Evolutionary conservation across 2,797 vertebrate genomes (phyloP), one percentile per base, ranked within the genome.

Genomic region (Hydrophis major): DNA sequence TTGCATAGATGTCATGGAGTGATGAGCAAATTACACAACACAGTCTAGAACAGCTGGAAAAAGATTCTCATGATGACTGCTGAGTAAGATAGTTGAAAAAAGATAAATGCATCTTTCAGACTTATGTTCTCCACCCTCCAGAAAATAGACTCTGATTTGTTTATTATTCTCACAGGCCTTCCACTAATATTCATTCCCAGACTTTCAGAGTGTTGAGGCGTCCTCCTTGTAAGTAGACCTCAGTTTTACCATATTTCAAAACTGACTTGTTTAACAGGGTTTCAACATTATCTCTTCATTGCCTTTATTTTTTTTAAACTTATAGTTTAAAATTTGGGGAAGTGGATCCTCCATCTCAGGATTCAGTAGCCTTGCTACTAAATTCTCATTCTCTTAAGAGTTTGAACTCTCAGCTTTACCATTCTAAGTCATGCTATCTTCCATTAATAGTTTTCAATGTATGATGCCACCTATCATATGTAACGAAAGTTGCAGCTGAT

Each of bases 201-300:
- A 93, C 87, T 28, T 93, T 93, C 86, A 56, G 50, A 59, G 47
- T 93, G 47, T 7, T 93, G 56, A 91, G 92, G 42, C 93, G 66
- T 55, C 90, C 90, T 90, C 89, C 92, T 13, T 93, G 92, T 93
- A 47, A 93, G 92, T 93, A 90, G 4, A 63, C 13, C 2, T 59
- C 32, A 16, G 2, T 22, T 66, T 53, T 22, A 22, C 16, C 18
- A 42, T 87, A 28, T 87, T 90, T 56, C 13, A 47, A 89, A 53
- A n/a, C 6, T 47, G 37, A 28, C 1, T 37, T n/a, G 20, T 60
- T 10, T n/a, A 88, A 59, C 11, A 37, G 6, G 8, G 16, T 50
- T 37, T 25, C 3, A 14, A 50, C 6, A 25, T 78, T 32, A 37
- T 55, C 12, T n/a, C 4, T 6, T n/a, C 4, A 5, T 4, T 16